Percentiles rank a stretch among this genome's conserved stretches.
These are phyloP conservation scores for Meiosimyza platycephala DNA, from an alignment of 2,888 invertebrate genomes.

Conservation along the genomic window DNA sequence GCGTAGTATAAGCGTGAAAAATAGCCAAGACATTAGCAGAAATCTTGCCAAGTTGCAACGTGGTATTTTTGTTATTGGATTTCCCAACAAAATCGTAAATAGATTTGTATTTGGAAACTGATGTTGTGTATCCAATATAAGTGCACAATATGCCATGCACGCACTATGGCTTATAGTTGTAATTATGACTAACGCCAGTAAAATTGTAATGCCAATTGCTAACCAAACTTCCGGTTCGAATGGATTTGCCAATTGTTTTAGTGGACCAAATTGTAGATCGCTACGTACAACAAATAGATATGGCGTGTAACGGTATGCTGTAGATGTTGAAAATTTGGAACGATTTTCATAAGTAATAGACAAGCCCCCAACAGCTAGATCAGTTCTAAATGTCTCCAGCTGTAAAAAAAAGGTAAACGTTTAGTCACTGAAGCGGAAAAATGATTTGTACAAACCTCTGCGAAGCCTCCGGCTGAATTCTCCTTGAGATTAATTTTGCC, in stretches of 20 bases:
- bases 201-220: conserved; percentile 31
- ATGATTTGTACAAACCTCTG: conserved; percentile 41
- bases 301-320: conserved; percentile 51
- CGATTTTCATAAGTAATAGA: conserved; percentile 50
- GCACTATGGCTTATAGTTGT: conserved; percentile 3
- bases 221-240: conserved; percentile 50
- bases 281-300: conserved; percentile 51
- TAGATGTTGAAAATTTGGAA: conserved; percentile 48
- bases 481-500: conserved; percentile 43
- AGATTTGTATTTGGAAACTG: conserved; percentile 49
- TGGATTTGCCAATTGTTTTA: conserved; percentile 47
- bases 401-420: conserved; percentile 39
- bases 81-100: conserved; percentile 32
- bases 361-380: conserved; percentile 57
- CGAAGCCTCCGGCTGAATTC: conserved; percentile 49
- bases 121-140: conserved; percentile 45
- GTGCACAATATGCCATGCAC: conserved; percentile 13
- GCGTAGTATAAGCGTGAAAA: too few species aligned
- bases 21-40: too few species aligned
- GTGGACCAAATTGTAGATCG: conserved; percentile 37
- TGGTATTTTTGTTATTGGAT: too few species aligned
- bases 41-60: too few species aligned
- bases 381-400: conserved; percentile 47
- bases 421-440: too few species aligned
- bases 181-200: conserved; percentile 35